Base-by-base conservation (phyloP, 2,888 invertebrate genomes). In the Lypha dubia region DNA sequence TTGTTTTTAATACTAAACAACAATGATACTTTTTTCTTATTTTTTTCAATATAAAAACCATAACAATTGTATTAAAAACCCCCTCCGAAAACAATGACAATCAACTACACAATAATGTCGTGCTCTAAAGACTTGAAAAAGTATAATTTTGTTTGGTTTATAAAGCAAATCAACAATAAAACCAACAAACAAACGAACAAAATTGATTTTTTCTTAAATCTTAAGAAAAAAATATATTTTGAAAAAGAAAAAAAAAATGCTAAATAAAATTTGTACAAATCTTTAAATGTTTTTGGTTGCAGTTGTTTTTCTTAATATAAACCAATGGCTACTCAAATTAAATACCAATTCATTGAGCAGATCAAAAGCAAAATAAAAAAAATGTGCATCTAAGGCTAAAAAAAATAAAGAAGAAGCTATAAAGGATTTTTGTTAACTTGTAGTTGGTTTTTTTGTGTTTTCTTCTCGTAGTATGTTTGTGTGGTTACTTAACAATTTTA, bases 301-400 rank as follows among this genome's bases (percentile, higher is more conserved):
- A 22, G 17, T 15, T 5, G 22, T 73, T 67, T 73, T 71, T 41
- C n/a, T 44, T 44, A 24, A 46, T 83, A 38, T 68, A 83, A 63
- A 44, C 83, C 81, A 81, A 81, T 84, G 84, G 81, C 84, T 74
- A 84, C 91, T 91, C 90, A 91, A 91, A 91, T 91, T 91, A 91
- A 91, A 91, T 91, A 91, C 89, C 91, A 92, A 91, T 91, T 91
- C 92, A 91, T 91, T 91, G 91, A 88, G 80, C 74, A 79, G 79
- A 79, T 79, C 83, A 74, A 67, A 35, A 60, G 24, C 49, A 49
- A 35, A 75, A 38, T 6, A 63, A 28, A 74, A 51, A 22, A 49
- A 46, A 13, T 20, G 15, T 51, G 8, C 51, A 6, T 9, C 20
- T 49, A n/a, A n/a, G n/a, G n/a, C n/a, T n/a, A 71, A 8, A 56